Evolutionary conservation across 2,113 vertebrate genomes (phyloP).

Genomic region (Orientallactaga bullata): DNA sequence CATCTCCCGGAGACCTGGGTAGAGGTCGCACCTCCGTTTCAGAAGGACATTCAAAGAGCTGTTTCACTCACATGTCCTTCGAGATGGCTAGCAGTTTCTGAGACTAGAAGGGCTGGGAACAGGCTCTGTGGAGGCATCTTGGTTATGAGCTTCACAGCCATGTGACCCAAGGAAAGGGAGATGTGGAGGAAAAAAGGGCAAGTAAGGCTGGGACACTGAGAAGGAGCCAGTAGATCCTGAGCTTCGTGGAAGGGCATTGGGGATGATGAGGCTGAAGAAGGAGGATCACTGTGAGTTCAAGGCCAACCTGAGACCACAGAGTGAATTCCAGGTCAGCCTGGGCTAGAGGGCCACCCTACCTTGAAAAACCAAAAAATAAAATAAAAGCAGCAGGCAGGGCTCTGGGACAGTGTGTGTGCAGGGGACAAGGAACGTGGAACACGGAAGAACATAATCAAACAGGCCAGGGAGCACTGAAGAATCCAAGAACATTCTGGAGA

Average conservation of each 20-base stretch:
- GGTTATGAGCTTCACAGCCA: not conserved
- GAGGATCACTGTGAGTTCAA: too few species aligned
- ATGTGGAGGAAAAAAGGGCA: not conserved
- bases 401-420: not conserved
- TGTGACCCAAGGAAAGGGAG: not conserved
- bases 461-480: not conserved
- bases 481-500: not conserved
- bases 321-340: too few species aligned
- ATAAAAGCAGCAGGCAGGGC: not conserved
- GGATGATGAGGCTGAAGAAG: not conserved
- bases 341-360: too few species aligned
- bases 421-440: accelerated
- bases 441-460: not conserved
- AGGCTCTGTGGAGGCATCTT: not conserved
- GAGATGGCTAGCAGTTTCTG: not conserved
- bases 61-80: not conserved
- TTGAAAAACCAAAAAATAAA: too few species aligned
- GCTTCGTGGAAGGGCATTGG: not conserved
- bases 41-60: not conserved
- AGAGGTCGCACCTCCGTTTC: not conserved
- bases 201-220: not conserved
- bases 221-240: not conserved
- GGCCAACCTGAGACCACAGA: too few species aligned
- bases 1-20: accelerated
- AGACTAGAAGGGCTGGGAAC: not conserved